phyloP scores from a whole-genome alignment of 1,140 invertebrate genomes.

The Odontomachus brunneus region DNA sequence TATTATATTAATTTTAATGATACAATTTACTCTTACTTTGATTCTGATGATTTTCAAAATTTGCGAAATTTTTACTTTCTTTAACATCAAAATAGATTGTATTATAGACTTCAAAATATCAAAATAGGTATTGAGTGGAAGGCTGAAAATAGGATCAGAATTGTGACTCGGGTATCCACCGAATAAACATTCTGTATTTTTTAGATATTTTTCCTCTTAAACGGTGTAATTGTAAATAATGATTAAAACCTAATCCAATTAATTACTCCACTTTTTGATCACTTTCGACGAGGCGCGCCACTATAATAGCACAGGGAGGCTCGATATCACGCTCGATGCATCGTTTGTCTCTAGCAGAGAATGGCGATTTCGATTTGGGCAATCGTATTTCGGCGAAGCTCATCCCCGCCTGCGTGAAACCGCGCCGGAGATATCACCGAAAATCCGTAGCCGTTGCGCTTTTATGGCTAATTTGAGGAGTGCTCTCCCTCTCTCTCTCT shows the following conservation, averaged over 20 bases:
- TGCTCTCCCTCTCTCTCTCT: too few species aligned
- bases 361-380: conserved; percentile 2
- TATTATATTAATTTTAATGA: too few species aligned
- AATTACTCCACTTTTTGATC: background rate
- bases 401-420: background rate
- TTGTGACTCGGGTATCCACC: too few species aligned
- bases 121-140: too few species aligned
- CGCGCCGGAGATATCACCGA: conserved; percentile 23
- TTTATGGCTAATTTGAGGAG: conserved; percentile 68
- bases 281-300: background rate
- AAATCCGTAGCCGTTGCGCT: conserved; percentile 25
- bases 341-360: background rate
- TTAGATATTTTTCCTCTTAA: too few species aligned
- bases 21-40: too few species aligned
- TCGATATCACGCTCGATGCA: background rate
- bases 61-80: too few species aligned
- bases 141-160: too few species aligned
- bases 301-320: background rate
- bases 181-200: too few species aligned
- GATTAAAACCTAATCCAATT: background rate
- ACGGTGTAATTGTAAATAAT: conserved; percentile 2
- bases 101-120: too few species aligned
- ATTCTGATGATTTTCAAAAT: too few species aligned
- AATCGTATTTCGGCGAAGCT: conserved; percentile 4
- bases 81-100: too few species aligned